A percentile compares a stretch with the other conserved stretches of the same genome.
phyloP scores from a whole-genome alignment of 2,888 invertebrate genomes.

The Dryobota labecula region DNA sequence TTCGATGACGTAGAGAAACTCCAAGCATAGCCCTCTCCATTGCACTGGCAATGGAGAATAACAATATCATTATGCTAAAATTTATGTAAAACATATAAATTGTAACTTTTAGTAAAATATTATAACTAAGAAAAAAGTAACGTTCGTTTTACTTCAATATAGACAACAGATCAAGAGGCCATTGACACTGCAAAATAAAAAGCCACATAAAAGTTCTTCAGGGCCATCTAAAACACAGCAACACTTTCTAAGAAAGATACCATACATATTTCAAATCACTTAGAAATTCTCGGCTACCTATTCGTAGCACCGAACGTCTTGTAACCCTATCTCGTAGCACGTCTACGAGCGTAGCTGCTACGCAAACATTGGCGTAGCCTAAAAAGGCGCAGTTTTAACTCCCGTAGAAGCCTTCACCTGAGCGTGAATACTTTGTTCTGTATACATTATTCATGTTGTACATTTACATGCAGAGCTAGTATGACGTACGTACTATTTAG shows the following conservation, averaged over 20 bases:
- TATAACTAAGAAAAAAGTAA: too few species aligned
- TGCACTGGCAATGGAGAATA: too few species aligned
- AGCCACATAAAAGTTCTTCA: background rate
- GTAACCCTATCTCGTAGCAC: constrained; percentile 45
- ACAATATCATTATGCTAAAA: too few species aligned
- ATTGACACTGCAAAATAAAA: too few species aligned
- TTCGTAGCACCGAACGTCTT: constrained; percentile 33
- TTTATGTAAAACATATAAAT: too few species aligned
- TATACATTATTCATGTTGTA: constrained; percentile 67
- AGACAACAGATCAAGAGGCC: too few species aligned
- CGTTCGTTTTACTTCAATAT: too few species aligned
- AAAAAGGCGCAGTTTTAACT: constrained; percentile 57
- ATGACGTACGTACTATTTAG: constrained; percentile 56
- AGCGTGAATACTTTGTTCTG: constrained; percentile 62
- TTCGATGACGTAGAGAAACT: too few species aligned
- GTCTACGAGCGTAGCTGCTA: constrained; percentile 51
- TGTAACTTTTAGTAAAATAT: too few species aligned
- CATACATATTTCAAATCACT: constrained; percentile 1
- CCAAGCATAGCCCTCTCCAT: too few species aligned
- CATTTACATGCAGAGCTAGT: constrained; percentile 58
- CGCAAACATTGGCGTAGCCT: constrained; percentile 41
- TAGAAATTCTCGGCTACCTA: background rate
- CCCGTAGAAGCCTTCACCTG: constrained; percentile 51
- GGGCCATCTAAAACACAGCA: background rate
- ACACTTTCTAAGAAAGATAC: background rate